Evolutionary conservation across 2,797 vertebrate species (phyloP), one percentile per base, ranked within the genome.

Genomic region (Myoxocephalus aenaeus): DNA sequence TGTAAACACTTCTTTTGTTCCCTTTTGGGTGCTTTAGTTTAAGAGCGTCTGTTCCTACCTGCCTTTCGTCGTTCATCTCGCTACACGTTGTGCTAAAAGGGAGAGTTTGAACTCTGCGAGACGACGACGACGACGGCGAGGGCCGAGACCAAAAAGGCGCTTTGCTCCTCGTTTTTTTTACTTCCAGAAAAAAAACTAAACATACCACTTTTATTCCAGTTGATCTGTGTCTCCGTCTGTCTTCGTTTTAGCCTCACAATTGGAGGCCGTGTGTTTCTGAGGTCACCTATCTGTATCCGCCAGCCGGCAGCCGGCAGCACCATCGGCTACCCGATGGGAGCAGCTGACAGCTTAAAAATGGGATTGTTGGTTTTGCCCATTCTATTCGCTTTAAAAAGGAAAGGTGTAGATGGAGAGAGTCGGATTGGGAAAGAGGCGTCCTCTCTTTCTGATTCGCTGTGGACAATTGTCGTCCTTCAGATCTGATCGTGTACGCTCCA

Each of bases 281-380:
- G 83, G 66, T 73, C 69, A 70, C 61, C 61, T 51, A 46, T 83
- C 75, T 62, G 36, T 66, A 69, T 65, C 64, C 50, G 10, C 76
- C 61, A 73, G 71, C 51, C 32, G 17, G 54, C 54, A 15, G 29
- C 38, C 50, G 11, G 25, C 36, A 17, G 32, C 78, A 56, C 68
- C 74, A 18, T 29, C 25, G n/a, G n/a, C n/a, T n/a, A 46, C 73
- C 62, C 20, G 9, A 6, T 48, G 53, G 69, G 69, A 25, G 18
- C 8, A n/a, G 18, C 70, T 69, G 73, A 75, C 78, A 66, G 61
- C 48, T 51, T 79, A 25, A 80, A 29, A 75, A 78, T 81, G 70
- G 67, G 75, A 72, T 75, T 83, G 68, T 70, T 82, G 61, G 81
- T 84, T 78, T 66, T 73, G 10, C 32, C 58, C 25, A 25, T 80